Evolutionary conservation across 2,113 vertebrate species (phyloP), one percentile per base, ranked within the genome.

Genomic region (Uropsilus gracilis): DNA sequence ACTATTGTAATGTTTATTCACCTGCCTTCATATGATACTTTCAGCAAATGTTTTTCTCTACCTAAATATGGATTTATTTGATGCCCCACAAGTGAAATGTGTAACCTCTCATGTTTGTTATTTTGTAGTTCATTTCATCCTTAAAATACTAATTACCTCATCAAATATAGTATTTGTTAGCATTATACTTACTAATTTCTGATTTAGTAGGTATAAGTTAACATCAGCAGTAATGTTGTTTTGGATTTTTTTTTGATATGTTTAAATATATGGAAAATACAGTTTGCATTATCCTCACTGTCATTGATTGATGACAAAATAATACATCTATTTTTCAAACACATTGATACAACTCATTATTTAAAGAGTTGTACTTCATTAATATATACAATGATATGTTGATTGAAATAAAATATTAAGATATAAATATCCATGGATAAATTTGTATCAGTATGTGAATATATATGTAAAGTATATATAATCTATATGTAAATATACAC

Each of bases 331-430:
- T 5, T 77, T 81, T 44, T 57, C 34, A 72, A 39, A 64, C 24
- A 72, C 13, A 81, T 42, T 44, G 9, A 5, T 2, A 78, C 44
- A 14, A 39, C 26, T 66, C 14, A 2, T 3, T 46, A 57, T 64
- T 64, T 90, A 64, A 48, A 55, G 2, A 90, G 7, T 48, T 75
- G 20, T 39, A 39, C 3, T 75, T 55, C 26, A 80, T 80, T 81
- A 73, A 73, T 66, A 80, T 61, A 28, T 72, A 39, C 18, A 7
- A 59, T 39, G 61, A 39, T 4, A 86, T 55, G 64, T 71, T 66
- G 16, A 80, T 85, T 85, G 66, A 92, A 66, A 82, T 55, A 88
- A 84, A 57, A n/a, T n/a, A n/a, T n/a, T n/a, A n/a, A 2, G 48
- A 46, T 57, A 42, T 57, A 39, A 72, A 30, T 46, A 28, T 42